Percentiles rank a stretch among this genome's conserved stretches.
Conservation (phyloP, 2,797 vertebrate species). For the Perodicticus potto region DNA sequence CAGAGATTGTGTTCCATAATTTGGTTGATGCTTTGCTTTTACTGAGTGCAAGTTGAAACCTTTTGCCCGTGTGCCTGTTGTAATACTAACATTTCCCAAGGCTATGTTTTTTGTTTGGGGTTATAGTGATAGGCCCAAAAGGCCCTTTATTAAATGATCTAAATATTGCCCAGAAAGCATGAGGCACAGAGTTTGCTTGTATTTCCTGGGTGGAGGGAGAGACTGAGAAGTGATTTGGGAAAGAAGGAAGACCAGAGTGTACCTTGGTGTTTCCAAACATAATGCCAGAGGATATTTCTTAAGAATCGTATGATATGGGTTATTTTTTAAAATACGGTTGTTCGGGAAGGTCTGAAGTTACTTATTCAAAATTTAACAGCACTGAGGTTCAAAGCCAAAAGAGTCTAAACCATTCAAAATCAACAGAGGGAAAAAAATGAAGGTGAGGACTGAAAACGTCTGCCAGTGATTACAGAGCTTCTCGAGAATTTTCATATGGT, state of each 20-base stretch:
- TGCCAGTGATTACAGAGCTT: not conserved
- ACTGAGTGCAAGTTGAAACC: not conserved
- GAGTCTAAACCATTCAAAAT: not conserved
- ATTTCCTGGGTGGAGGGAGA: not conserved
- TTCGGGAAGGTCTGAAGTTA: not conserved
- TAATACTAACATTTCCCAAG: not conserved
- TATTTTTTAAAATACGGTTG: not conserved
- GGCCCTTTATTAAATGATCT: not conserved
- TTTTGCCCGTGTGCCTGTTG: not conserved
- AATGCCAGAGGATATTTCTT: not conserved
- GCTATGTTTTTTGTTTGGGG: not conserved
- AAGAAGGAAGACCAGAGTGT: not conserved
- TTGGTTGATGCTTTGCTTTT: not conserved
- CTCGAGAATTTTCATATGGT: not conserved
- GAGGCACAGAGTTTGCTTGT: no score
- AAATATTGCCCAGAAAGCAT: not conserved
- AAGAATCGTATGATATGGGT: not conserved
- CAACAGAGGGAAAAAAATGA: not conserved
- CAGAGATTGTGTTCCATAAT: not conserved
- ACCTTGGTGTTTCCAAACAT: not conserved
- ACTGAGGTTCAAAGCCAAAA: not conserved
- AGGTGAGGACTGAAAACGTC: not conserved
- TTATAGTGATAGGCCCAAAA: not conserved
- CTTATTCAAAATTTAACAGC: not conserved
- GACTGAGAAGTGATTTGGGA: accelerated